Percentiles rank a stretch among this genome's conserved stretches.
Evolutionary conservation across 2,797 vertebrate genomes (phyloP).

Genomic region (Sebastiscus tertius): DNA sequence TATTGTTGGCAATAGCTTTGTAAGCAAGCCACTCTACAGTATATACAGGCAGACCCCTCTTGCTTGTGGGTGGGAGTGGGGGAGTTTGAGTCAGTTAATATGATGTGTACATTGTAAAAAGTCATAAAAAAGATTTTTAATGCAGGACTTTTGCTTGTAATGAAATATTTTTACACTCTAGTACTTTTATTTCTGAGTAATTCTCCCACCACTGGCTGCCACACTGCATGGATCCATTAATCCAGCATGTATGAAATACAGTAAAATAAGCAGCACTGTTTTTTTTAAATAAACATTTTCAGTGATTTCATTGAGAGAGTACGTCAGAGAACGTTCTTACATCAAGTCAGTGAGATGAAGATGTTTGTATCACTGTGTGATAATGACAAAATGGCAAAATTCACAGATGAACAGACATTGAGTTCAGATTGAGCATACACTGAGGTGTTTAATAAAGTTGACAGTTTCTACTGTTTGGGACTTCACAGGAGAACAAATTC

Average conservation of each 20-base stretch:
- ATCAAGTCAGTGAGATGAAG: neutral
- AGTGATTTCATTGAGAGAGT: neutral
- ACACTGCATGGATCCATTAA: neutral
- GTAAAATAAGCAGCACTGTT: neutral
- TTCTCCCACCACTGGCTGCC: neutral
- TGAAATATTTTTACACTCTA: neutral
- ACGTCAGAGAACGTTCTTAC: neutral
- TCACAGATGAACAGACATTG: constrained; percentile 74
- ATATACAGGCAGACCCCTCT: too few relatives aligned
- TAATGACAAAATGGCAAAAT: neutral
- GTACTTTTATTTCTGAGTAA: neutral
- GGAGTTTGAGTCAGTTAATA: too few relatives aligned
- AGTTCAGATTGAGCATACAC: constrained; percentile 81
- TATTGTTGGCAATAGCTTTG: too few relatives aligned
- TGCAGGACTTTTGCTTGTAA: neutral
- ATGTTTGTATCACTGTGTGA: neutral
- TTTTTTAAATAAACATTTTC: neutral
- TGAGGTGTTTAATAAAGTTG: constrained; percentile 87
- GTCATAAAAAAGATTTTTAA: neutral
- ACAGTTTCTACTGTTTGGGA: constrained; percentile 85
- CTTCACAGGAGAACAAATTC: constrained; percentile 87
- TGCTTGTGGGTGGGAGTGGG: too few relatives aligned
- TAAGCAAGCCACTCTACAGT: too few relatives aligned
- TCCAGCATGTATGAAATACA: neutral
- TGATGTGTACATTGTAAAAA: too few relatives aligned